A percentile compares a stretch with the other conserved stretches of the same genome.
Evolutionary conservation across 2,797 vertebrate species (phyloP).

Genomic region (Xerus rutilus): DNA sequence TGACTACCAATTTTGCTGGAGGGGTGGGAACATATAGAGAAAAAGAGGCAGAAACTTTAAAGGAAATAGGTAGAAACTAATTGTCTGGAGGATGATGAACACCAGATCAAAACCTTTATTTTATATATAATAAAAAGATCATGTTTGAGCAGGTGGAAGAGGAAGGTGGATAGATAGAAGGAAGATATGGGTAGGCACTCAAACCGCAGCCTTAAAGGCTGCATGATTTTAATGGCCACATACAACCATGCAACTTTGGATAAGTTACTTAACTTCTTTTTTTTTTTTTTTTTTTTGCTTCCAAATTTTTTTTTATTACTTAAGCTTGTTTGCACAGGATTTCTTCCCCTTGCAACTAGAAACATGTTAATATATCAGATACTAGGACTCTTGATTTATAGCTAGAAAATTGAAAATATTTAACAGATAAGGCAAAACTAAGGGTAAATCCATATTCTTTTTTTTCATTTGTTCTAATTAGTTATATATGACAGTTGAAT

Average conservation of each 20-base stretch:
- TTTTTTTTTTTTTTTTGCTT: no score
- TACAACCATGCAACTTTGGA: neutral
- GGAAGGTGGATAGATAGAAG: neutral
- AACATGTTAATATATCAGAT: constrained; percentile 14
- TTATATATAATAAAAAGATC: neutral
- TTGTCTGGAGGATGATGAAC: neutral
- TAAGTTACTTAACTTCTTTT: no score
- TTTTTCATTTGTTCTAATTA: no score
- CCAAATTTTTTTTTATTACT: neutral
- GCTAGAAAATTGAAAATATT: constrained; percentile 40
- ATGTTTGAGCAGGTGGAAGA: neutral
- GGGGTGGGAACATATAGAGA: neutral
- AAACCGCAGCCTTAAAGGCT: neutral
- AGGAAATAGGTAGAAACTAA: neutral
- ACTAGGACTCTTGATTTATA: neutral
- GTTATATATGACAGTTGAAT: no score
- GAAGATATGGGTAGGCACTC: neutral
- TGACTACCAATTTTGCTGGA: neutral
- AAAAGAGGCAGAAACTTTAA: neutral
- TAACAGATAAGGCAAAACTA: neutral
- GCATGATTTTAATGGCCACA: neutral
- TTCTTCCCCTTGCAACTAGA: neutral
- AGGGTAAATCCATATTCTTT: neutral
- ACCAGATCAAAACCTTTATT: neutral
- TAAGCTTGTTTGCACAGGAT: neutral